These are phyloP conservation scores for Rhizoglyphus robini DNA, from an alignment of 1,140 invertebrate genomes.

Conservation along the genomic window DNA sequence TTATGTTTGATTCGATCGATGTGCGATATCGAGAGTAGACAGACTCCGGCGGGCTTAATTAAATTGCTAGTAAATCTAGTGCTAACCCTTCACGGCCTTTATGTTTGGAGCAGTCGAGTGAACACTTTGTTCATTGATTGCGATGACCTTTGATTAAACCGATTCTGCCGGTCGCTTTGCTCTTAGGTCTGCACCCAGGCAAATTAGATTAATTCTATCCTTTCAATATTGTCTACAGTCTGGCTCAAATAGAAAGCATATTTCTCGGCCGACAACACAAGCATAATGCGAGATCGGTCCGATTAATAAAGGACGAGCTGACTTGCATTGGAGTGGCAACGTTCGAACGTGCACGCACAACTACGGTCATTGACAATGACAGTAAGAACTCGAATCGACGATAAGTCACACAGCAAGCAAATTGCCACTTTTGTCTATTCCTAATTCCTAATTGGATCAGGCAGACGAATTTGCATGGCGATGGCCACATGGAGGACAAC, in stretches of 20 bases:
- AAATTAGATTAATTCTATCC: slow-evolving; percentile 4
- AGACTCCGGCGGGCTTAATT: too few relatives aligned
- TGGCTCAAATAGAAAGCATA: slow-evolving; percentile 1
- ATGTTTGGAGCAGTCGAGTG: background rate
- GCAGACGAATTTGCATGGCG: slow-evolving; percentile 2
- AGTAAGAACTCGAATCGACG: background rate
- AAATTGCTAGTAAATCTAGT: too few relatives aligned
- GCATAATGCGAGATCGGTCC: slow-evolving; percentile 1
- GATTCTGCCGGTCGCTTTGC: too few relatives aligned
- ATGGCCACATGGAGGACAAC: too few relatives aligned
- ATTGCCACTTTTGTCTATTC: slow-evolving; percentile 14
- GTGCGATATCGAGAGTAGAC: too few relatives aligned
- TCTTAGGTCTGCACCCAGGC: slow-evolving; percentile 9
- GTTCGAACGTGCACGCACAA: background rate
- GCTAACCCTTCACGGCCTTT: too few relatives aligned
- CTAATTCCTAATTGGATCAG: slow-evolving; percentile 13
- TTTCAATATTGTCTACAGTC: background rate
- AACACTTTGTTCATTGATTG: background rate
- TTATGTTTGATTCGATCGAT: too few relatives aligned
- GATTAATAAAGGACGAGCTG: slow-evolving; percentile 31
- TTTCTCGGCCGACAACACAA: background rate
- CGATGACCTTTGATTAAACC: background rate
- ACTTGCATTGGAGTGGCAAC: background rate
- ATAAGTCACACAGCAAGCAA: slow-evolving; percentile 33
- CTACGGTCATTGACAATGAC: background rate